These are phyloP conservation scores for Aromia moschata DNA, from an alignment of 2,888 invertebrate species.

Conservation along the genomic window DNA sequence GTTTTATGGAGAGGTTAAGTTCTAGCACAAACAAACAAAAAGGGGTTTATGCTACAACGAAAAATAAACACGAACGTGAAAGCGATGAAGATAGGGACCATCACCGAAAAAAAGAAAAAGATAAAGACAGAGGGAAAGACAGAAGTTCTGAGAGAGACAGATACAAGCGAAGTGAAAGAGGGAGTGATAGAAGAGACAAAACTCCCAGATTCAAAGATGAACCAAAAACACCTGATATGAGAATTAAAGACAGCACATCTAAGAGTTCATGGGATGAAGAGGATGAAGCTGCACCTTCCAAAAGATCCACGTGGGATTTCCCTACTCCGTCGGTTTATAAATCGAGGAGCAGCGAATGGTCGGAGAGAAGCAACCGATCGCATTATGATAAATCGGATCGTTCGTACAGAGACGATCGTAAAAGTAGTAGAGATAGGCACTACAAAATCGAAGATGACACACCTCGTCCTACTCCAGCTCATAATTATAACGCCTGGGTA, in stretches of 20 bases:
- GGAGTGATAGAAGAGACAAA: constrained; percentile 53
- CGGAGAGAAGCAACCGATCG: constrained; percentile 52
- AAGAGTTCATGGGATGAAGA: constrained; percentile 86
- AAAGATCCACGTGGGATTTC: constrained; percentile 90
- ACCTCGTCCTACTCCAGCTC: constrained; percentile 85
- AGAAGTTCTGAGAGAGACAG: constrained; percentile 52
- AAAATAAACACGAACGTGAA: constrained; percentile 58
- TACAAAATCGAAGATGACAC: constrained; percentile 70
- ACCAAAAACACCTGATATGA: constrained; percentile 82
- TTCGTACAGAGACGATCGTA: constrained; percentile 49
- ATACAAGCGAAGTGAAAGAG: constrained; percentile 58
- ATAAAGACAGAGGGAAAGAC: constrained; percentile 57
- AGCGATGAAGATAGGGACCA: constrained; percentile 47
- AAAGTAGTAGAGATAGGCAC: constrained; percentile 31
- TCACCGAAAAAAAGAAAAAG: constrained; percentile 54
- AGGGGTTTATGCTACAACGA: constrained; percentile 76
- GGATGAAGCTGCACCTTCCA: constrained; percentile 69
- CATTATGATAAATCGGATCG: constrained; percentile 58
- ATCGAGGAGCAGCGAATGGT: constrained; percentile 52
- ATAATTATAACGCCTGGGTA: constrained; percentile 84
- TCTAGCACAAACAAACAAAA: constrained; percentile 69
- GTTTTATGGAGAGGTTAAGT: constrained; percentile 73
- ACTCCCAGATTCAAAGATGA: constrained; percentile 82
- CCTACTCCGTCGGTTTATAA: constrained; percentile 80
- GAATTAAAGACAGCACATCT: constrained; percentile 70